phyloP scores from a whole-genome alignment of 2,113 vertebrate species.

The Meles meles region DNA sequence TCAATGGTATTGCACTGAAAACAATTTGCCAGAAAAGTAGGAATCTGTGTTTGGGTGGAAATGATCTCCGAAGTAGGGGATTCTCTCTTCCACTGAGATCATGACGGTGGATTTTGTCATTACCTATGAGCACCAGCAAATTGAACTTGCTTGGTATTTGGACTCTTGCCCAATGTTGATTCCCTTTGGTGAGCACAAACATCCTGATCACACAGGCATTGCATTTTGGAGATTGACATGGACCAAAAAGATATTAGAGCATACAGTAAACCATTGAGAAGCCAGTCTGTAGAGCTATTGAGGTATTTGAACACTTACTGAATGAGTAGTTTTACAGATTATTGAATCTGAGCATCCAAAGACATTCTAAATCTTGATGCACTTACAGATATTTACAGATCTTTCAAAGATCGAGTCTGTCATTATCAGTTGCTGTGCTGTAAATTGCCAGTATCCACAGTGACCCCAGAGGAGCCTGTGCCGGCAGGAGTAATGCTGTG shows the following conservation, averaged over 20 bases:
- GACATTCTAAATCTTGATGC: constrained; percentile 42
- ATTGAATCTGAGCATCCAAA: constrained; percentile 22
- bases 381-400: constrained; percentile 66
- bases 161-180: constrained; percentile 5
- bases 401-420: constrained; percentile 56
- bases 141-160: constrained; percentile 37
- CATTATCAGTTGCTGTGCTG: constrained; percentile 51
- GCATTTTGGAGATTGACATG: constrained; percentile 41
- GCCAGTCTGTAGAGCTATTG: neutral
- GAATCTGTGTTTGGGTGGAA: constrained; percentile 16
- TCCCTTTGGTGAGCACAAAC: constrained; percentile 31
- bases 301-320: constrained; percentile 41
- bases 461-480: constrained; percentile 83
- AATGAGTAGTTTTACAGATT: constrained; percentile 46
- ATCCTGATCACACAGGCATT: constrained; percentile 56
- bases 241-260: constrained; percentile 33
- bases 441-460: constrained; percentile 65
- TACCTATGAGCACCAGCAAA: neutral
- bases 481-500: constrained; percentile 73
- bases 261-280: neutral
- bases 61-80: neutral
- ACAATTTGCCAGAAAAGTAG: constrained; percentile 36
- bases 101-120: constrained; percentile 19
- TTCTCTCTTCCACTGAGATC: neutral
- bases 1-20: neutral